Percentiles rank a stretch among this genome's conserved stretches.
Evolutionary conservation across 2,888 invertebrate species (phyloP).

Genomic region (Orchestes rusci): DNA sequence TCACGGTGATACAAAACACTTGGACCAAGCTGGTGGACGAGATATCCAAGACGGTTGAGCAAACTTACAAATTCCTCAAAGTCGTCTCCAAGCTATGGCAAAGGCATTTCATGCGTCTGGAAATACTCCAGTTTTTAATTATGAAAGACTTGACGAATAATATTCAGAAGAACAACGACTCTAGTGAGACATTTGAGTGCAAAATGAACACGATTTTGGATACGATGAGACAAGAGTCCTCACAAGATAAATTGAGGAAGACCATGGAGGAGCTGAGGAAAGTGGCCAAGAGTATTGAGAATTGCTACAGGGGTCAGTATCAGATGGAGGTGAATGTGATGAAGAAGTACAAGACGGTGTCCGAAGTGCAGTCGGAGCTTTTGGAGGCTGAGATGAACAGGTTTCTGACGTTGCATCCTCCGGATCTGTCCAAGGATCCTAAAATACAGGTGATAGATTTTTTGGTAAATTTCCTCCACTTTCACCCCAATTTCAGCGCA

Average conservation of each 20-base stretch:
- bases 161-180: slow-evolving; percentile 12
- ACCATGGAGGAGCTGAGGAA: slow-evolving; percentile 23
- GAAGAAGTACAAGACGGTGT: slow-evolving; percentile 28
- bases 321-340: slow-evolving; percentile 27
- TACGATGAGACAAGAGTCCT: slow-evolving; percentile 32
- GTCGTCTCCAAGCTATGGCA: slow-evolving; percentile 32
- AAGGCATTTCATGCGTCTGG: slow-evolving; percentile 31
- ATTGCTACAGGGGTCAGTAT: slow-evolving; percentile 27
- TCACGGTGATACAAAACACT: slow-evolving; percentile 24
- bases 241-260: slow-evolving; percentile 27
- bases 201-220: slow-evolving; percentile 33
- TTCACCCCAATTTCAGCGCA: slow-evolving; percentile 14
- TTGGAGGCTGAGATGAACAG: slow-evolving; percentile 32
- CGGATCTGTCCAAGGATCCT: slow-evolving; percentile 29
- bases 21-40: slow-evolving; percentile 29
- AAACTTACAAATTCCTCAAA: slow-evolving; percentile 29
- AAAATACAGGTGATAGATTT: slow-evolving; percentile 24
- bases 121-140: slow-evolving; percentile 28
- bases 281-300: slow-evolving; percentile 26
- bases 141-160: slow-evolving; percentile 31
- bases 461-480: neutral
- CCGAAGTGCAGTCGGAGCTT: slow-evolving; percentile 29
- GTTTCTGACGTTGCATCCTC: slow-evolving; percentile 30
- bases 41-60: slow-evolving; percentile 27
- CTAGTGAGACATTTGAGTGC: slow-evolving; percentile 22